Conservation (phyloP, 2,113 vertebrate species). For the Reinhardtius hippoglossoides region DNA sequence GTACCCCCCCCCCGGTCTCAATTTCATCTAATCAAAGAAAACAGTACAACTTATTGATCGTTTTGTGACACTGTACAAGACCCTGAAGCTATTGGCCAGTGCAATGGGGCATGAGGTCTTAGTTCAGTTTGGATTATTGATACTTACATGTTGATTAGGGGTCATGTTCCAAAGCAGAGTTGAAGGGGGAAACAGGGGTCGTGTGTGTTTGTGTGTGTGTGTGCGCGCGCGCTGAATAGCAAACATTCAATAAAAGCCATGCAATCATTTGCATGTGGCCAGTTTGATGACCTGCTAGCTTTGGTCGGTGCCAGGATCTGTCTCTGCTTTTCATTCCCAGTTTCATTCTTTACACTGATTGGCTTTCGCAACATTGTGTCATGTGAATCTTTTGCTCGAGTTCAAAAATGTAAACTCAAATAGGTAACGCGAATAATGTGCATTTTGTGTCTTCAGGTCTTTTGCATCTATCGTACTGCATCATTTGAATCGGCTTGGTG, state of each 20-base stretch:
- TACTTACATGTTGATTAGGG: conserved; percentile 12
- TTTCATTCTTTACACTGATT: no score
- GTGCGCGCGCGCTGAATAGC: background rate
- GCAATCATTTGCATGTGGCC: background rate
- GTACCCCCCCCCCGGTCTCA: background rate
- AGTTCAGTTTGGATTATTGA: conserved; percentile 39
- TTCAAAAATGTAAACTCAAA: no score
- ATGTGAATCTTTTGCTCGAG: no score
- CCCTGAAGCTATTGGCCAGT: conserved; percentile 11
- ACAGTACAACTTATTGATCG: conserved; percentile 46
- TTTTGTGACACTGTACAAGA: conserved; percentile 35
- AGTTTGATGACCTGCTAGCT: no score
- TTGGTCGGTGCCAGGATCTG: no score
- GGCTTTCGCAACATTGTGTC: no score
- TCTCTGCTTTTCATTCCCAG: no score
- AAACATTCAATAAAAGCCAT: conserved; percentile 14
- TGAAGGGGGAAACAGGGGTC: background rate
- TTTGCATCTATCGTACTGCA: no score
- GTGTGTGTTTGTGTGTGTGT: background rate
- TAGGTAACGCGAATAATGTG: no score
- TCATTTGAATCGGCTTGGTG: no score
- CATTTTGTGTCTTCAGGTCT: no score
- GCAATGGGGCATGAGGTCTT: background rate
- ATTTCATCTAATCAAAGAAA: conserved; percentile 45
- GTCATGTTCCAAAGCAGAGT: background rate